These are phyloP conservation scores for Pelodiscus sinensis DNA, from an alignment of 2,113 vertebrate genomes.

Conservation along the genomic window DNA sequence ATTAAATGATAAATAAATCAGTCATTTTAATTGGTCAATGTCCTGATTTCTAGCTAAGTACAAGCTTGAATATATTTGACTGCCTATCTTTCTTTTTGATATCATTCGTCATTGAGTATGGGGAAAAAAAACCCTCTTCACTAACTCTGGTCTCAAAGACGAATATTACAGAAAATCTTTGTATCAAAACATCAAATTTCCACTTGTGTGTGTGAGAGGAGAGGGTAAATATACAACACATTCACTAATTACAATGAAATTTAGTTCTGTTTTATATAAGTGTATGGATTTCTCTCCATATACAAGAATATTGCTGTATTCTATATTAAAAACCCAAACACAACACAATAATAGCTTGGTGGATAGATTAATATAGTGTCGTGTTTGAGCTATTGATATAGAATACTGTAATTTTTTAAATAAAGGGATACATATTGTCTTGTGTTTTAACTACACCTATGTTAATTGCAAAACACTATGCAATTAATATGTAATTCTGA, in stretches of 20 bases:
- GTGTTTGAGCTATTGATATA: neutral
- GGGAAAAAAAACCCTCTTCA: neutral
- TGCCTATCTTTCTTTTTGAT: neutral
- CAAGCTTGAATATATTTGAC: conserved; percentile 23
- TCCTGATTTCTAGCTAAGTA: neutral
- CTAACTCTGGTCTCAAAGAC: neutral
- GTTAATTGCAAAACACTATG: neutral
- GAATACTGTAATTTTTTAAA: neutral
- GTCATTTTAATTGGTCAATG: neutral
- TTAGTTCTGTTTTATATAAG: neutral
- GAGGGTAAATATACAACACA: neutral
- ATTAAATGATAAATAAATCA: conserved; percentile 34
- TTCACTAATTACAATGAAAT: neutral
- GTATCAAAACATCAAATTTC: neutral
- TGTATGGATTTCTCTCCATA: neutral
- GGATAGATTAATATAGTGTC: neutral
- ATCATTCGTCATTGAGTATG: neutral
- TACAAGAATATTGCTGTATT: neutral
- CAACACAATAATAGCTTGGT: neutral
- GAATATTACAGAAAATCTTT: neutral
- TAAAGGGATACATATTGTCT: neutral
- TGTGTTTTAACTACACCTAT: neutral
- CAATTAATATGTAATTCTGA: fast-evolving
- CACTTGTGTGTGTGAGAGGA: neutral
- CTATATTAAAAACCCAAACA: neutral